Conservation (phyloP, 2,113 vertebrate genomes). For the human region GRCh38 chr18:8195501-8196000, state of each 20-base stretch:
- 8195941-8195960: not conserved
- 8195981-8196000: not conserved
- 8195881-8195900: not conserved
- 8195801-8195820: not conserved
- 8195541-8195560: not conserved
- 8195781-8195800: not conserved
- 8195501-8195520: not conserved
- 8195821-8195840: not conserved
- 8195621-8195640: not conserved
- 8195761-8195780: not conserved
- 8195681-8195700: not conserved
- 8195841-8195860: not conserved
- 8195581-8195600: not conserved
- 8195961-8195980: not conserved
- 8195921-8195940: not conserved
- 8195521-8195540: not conserved
- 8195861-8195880: not conserved
- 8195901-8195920: not conserved
- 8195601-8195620: not conserved
- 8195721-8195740: not conserved
- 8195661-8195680: not conserved
- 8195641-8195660: not conserved
- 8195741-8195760: not conserved
- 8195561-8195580: not conserved
- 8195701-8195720: not conserved